phyloP scores from a whole-genome alignment of 2,113 vertebrate genomes.

The Pelecanoides urinatrix region DNA sequence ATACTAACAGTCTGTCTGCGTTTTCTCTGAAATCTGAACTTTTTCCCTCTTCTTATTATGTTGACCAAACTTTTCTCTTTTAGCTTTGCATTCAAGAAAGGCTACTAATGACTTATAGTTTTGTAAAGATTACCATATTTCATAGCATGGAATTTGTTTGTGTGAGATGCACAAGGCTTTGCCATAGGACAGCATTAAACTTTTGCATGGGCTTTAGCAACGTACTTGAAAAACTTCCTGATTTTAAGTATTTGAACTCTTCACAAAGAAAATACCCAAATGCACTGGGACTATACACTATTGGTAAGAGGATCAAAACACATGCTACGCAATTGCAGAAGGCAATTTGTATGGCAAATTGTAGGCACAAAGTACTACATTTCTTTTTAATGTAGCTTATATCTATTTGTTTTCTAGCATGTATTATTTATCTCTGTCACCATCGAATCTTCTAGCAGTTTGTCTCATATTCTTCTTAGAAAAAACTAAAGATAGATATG shows the following conservation, averaged over 20 bases:
- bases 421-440: background rate
- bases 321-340: background rate
- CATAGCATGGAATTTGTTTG: background rate
- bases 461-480: background rate
- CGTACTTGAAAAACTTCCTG: background rate
- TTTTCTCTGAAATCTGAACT: background rate
- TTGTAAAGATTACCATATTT: background rate
- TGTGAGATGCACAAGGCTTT: background rate
- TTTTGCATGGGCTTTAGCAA: background rate
- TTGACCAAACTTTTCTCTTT: background rate
- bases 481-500: background rate
- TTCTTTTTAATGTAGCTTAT: background rate
- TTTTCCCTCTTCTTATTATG: background rate
- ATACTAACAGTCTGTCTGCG: background rate
- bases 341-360: background rate
- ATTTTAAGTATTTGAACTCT: background rate
- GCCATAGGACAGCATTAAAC: background rate
- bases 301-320: background rate
- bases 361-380: background rate
- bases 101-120: background rate
- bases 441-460: background rate
- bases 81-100: background rate
- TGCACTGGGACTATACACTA: background rate
- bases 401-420: background rate
- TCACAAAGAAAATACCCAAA: background rate